These are phyloP conservation scores for Margaritifera margaritifera DNA, from an alignment of 2,888 invertebrate genomes.

Conservation along the genomic window DNA sequence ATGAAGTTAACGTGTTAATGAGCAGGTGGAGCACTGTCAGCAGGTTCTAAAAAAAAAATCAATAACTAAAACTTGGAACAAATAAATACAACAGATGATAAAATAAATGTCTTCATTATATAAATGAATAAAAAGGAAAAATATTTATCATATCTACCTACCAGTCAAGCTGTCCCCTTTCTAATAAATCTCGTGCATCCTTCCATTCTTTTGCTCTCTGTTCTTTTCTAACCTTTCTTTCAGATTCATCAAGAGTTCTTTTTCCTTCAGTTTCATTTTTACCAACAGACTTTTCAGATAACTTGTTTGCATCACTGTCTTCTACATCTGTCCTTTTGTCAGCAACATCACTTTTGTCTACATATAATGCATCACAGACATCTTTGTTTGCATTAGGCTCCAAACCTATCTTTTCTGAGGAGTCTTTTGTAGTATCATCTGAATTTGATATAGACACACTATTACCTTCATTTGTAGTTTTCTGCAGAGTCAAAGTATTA, in stretches of 20 bases:
- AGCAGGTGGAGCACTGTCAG: too few relatives aligned
- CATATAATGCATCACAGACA: neutral
- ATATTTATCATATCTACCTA: slow-evolving; percentile 2
- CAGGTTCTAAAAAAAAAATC: too few relatives aligned
- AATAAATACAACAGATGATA: too few relatives aligned
- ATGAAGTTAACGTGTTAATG: too few relatives aligned
- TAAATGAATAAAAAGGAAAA: neutral
- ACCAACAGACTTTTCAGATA: neutral
- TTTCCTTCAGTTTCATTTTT: neutral
- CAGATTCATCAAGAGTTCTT: neutral
- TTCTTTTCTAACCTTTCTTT: neutral
- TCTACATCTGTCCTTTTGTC: slow-evolving; percentile 2
- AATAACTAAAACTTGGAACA: too few relatives aligned
- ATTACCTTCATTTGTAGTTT: too few relatives aligned
- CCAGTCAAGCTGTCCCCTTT: slow-evolving; percentile 48
- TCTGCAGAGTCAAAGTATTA: slow-evolving; percentile 26
- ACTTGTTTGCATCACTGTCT: neutral
- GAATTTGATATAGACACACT: too few relatives aligned
- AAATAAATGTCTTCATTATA: too few relatives aligned
- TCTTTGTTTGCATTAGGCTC: slow-evolving; percentile 3
- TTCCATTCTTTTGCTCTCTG: slow-evolving; percentile 32
- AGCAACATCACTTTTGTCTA: neutral
- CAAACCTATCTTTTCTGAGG: neutral
- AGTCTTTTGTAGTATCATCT: slow-evolving; percentile 2
- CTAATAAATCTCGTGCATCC: slow-evolving; percentile 40